Evolutionary conservation across 1,140 invertebrate genomes (phyloP), one percentile per base, ranked within the genome.

Genomic region (Drosophila triauraria): DNA sequence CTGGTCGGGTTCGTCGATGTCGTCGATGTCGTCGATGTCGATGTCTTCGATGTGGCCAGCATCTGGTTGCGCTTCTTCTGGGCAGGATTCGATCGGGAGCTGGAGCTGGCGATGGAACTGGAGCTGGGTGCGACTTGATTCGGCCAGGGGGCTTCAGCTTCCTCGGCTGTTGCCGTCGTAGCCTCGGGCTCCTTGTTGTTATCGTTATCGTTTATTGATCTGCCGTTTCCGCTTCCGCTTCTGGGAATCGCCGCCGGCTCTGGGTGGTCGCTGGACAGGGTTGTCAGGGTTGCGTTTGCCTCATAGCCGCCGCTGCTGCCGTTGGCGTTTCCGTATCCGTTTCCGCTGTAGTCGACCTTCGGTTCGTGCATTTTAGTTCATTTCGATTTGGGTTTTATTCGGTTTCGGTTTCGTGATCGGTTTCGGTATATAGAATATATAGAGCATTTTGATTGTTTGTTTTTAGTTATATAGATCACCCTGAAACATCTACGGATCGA

Each of bases 271-370:
- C 70, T 71, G 32, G 70, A 47, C 70, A 60, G 70, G 54, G 53
- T 72, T 60, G 70, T 71, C 65, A 72, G 38, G 69, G 51, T 72
- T 72, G 67, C 46, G 40, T 40, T 56, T 56, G 53, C 25, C 68
- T 72, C 70, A 72, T 72, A 72, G 38, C 54, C 70, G 70, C 65
- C 74, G 30, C 50, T 44, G 35, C 56, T 48, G 47, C 50, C 74
- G 27, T 51, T 80, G 44, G 46, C 65, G 44, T 56, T 80, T 63
- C 70, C 70, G 35, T 75, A 75, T 54, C 71, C 71, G 46, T 71
- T 80, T 64, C 72, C 77, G 40, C 64, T 80, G 85, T 88, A 90
- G 85, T 90, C 85, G 64, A 90, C 81, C 84, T 87, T 87, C 63
- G 65, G 5, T 30, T 43, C 56, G 30, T 17, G 35, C 44, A 46